phyloP scores from a whole-genome alignment of 2,113 vertebrate species.

The Pseudorasbora parva region DNA sequence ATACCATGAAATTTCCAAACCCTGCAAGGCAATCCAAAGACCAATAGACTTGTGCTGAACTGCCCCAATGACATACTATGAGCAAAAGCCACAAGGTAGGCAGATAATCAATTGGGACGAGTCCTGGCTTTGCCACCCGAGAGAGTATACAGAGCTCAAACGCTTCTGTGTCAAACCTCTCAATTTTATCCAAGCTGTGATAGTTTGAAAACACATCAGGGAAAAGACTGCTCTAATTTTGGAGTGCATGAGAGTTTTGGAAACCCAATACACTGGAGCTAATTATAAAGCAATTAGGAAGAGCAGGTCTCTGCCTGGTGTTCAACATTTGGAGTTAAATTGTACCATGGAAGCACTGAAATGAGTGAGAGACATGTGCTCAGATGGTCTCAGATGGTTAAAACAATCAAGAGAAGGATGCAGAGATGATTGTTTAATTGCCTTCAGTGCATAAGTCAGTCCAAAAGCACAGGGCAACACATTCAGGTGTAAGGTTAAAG shows the following conservation, averaged over 20 bases:
- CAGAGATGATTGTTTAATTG: slow-evolving; percentile 5
- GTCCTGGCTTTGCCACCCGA: not conserved
- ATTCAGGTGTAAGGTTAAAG: not conserved
- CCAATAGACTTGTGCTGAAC: not conserved
- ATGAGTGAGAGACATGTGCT: slow-evolving; percentile 11
- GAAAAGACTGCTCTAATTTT: slow-evolving; percentile 31
- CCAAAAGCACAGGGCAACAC: not conserved
- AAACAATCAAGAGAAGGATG: not conserved
- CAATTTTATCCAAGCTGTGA: not conserved
- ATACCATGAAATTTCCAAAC: not conserved
- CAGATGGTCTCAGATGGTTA: not conserved
- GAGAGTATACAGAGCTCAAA: not conserved
- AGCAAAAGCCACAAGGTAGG: not conserved
- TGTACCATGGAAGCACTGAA: not conserved
- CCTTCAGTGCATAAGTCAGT: not conserved
- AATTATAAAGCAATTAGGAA: slow-evolving; percentile 22
- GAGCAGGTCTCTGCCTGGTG: not conserved
- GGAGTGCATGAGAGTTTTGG: slow-evolving; percentile 16
- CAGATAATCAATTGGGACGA: not conserved
- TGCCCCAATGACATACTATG: not conserved
- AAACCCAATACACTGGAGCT: slow-evolving; percentile 1
- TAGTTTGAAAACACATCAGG: slow-evolving; percentile 11
- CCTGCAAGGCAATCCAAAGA: slow-evolving; percentile 8
- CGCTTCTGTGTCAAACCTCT: slow-evolving; percentile 15
- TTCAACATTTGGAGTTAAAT: not conserved